Evolutionary conservation across 2,888 invertebrate species (phyloP).

Genomic region (Thera britannica): DNA sequence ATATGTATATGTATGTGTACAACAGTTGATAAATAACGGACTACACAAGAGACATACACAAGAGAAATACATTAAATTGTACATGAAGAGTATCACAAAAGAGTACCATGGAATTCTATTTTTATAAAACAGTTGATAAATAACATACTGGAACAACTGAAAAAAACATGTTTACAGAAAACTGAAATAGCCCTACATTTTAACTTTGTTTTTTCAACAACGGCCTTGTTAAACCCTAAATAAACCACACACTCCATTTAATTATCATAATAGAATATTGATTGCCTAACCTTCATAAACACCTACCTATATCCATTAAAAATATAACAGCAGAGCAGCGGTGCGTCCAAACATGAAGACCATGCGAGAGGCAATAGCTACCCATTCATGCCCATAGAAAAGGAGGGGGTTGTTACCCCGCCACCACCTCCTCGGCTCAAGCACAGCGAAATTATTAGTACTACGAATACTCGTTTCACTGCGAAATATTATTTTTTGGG

Average conservation of each 20-base stretch:
- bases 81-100: no score
- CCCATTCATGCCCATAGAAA: constrained; percentile 47
- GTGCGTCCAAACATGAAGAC: constrained; percentile 54
- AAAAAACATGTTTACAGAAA: background rate
- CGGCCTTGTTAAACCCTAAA: constrained; percentile 22
- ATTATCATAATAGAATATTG: constrained; percentile 41
- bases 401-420: constrained; percentile 8
- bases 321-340: constrained; percentile 45
- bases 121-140: no score
- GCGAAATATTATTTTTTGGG: no score
- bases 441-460: constrained; percentile 2
- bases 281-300: constrained; percentile 45
- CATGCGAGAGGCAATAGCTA: constrained; percentile 47
- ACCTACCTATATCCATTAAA: constrained; percentile 46
- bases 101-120: no score
- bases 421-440: background rate
- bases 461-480: background rate
- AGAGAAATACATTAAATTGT: no score
- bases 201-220: constrained; percentile 5
- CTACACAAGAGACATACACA: no score
- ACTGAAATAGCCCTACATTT: background rate
- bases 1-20: no score
- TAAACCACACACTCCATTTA: constrained; percentile 23
- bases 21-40: no score
- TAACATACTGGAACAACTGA: no score